A percentile compares a stretch with the other conserved stretches of the same genome.
Evolutionary conservation across 2,888 invertebrate species (phyloP).

Genomic region (Dryomyza anilis): DNA sequence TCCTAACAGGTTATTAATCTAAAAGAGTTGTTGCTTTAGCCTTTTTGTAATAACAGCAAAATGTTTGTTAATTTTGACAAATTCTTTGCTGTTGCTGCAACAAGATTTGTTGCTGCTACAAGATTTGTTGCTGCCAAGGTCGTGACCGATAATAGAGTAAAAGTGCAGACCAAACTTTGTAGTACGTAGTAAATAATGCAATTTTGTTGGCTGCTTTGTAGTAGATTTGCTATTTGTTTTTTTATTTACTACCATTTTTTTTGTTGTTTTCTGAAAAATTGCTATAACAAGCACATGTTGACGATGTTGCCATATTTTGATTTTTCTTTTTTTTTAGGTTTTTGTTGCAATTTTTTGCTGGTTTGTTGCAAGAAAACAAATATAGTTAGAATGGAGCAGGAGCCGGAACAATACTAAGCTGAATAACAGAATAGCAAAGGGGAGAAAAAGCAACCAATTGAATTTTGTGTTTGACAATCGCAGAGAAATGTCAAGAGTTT

Average conservation of each 20-base stretch:
- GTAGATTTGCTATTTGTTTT: neutral
- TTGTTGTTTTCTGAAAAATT: neutral
- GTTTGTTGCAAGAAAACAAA: neutral
- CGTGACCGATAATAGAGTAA: too few relatives aligned
- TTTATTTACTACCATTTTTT: neutral
- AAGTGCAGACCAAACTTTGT: too few relatives aligned
- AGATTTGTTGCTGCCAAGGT: too few relatives aligned
- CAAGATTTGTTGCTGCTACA: too few relatives aligned
- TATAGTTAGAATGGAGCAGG: neutral
- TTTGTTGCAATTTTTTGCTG: neutral
- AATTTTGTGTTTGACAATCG: neutral
- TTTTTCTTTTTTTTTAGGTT: neutral
- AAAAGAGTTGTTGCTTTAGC: too few relatives aligned
- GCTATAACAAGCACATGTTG: constrained; percentile 9
- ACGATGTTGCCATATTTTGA: constrained; percentile 9
- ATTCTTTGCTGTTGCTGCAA: too few relatives aligned
- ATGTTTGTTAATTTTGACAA: too few relatives aligned
- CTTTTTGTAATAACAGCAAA: too few relatives aligned
- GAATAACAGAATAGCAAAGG: neutral
- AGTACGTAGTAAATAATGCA: too few relatives aligned
- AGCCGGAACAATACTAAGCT: neutral
- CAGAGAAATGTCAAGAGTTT: neutral
- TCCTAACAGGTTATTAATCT: too few relatives aligned
- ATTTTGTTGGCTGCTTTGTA: neutral
- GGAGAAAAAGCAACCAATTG: neutral